These are phyloP conservation scores for Cheirogaleus medius DNA, from an alignment of 2,113 vertebrate genomes.

Conservation along the genomic window DNA sequence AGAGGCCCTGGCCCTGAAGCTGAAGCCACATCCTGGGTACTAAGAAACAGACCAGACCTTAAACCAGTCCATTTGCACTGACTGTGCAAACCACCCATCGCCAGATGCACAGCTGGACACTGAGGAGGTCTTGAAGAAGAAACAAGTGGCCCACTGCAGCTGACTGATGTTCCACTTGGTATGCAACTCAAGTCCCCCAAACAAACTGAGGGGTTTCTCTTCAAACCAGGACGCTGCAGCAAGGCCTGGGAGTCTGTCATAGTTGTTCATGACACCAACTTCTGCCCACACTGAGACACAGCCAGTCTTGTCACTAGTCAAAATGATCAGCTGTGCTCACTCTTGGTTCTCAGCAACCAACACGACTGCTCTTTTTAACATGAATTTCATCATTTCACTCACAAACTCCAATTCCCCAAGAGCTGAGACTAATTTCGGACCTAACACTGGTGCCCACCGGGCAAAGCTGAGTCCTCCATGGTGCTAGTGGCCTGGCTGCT, in stretches of 20 bases:
- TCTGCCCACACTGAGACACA: too few species aligned
- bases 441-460: background rate
- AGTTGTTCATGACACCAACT: accelerated
- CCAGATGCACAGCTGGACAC: background rate
- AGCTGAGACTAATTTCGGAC: background rate
- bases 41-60: background rate
- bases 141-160: background rate
- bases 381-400: background rate
- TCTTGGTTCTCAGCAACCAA: background rate
- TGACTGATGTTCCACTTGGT: background rate
- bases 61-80: background rate
- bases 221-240: background rate
- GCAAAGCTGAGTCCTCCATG: accelerated
- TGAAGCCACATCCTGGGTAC: background rate
- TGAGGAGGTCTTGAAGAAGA: background rate
- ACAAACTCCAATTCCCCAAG: background rate
- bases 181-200: background rate
- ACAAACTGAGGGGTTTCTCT: background rate
- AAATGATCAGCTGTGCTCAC: background rate
- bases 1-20: too few species aligned
- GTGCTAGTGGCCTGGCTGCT: background rate
- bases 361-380: background rate
- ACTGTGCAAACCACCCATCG: accelerated
- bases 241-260: background rate
- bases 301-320: too few species aligned